These are phyloP conservation scores for Chymomyza costata DNA, from an alignment of 1,140 invertebrate species.

Conservation along the genomic window DNA sequence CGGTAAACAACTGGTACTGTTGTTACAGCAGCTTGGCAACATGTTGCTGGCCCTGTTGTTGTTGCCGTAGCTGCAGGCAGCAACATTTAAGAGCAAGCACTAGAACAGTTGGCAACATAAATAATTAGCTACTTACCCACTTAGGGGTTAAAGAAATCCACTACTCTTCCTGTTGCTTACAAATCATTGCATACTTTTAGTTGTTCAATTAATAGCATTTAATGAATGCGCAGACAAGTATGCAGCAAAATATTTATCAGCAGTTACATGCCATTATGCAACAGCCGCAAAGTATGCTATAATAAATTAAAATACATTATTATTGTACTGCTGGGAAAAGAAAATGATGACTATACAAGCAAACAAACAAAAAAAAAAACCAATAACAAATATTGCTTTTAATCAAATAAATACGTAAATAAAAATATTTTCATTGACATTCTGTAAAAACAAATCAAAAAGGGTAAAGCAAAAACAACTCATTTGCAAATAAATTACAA, in stretches of 20 bases:
- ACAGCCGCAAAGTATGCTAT: conserved; percentile 17
- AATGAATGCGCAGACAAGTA: conserved; percentile 2
- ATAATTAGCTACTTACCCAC: too few species aligned
- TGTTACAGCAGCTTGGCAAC: conserved; percentile 36
- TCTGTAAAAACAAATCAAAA: conserved; percentile 2
- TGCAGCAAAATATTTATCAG: conserved; percentile 7
- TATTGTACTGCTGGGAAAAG: conserved; percentile 34
- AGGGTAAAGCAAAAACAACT: too few species aligned
- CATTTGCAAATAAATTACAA: conserved; percentile 25
- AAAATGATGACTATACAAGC: conserved; percentile 21
- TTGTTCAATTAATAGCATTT: too few species aligned
- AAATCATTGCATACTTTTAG: too few species aligned
- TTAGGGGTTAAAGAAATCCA: too few species aligned
- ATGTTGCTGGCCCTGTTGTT: conserved; percentile 13
- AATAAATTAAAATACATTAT: conserved; percentile 17
- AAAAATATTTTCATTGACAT: conserved; percentile 7
- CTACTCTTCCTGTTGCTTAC: too few species aligned
- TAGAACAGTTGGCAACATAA: too few species aligned
- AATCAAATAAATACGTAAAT: conserved; percentile 36
- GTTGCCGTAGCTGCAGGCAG: too few species aligned
- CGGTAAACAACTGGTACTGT: too few species aligned
- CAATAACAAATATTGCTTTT: conserved; percentile 51
- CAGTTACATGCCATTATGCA: background rate
- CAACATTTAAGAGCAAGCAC: conserved; percentile 22
- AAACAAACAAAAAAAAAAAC: conserved; percentile 25